Evolutionary conservation across 2,113 vertebrate species (phyloP).

Genomic region (Etheostoma spectabile): DNA sequence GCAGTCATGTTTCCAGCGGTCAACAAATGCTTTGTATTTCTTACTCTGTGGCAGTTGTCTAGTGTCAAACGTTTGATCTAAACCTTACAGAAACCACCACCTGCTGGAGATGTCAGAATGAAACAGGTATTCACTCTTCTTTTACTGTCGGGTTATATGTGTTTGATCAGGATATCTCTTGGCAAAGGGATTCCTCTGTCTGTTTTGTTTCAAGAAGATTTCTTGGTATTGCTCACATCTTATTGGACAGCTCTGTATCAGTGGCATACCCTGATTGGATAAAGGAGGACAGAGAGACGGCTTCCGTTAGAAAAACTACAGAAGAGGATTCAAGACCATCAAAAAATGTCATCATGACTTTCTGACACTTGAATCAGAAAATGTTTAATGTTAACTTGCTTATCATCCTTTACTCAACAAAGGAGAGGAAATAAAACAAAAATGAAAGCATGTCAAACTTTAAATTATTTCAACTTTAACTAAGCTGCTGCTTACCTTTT

Average conservation of each 20-base stretch:
- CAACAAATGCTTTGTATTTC: slow-evolving; percentile 39
- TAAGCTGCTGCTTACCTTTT: too few species aligned
- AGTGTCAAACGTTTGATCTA: slow-evolving; percentile 76
- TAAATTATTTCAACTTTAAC: too few species aligned
- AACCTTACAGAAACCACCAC: slow-evolving; percentile 86
- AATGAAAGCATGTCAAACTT: too few species aligned
- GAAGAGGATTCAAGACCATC: background rate
- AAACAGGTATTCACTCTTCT: slow-evolving; percentile 83
- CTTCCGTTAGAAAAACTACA: slow-evolving; percentile 7
- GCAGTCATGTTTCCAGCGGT: background rate
- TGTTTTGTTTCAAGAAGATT: background rate
- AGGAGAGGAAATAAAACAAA: background rate
- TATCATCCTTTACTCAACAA: background rate
- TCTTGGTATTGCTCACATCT: slow-evolving; percentile 53
- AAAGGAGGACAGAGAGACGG: slow-evolving; percentile 1
- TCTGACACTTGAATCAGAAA: background rate
- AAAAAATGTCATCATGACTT: too few species aligned
- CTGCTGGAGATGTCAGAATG: slow-evolving; percentile 89
- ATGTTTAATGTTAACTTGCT: background rate
- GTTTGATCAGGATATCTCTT: slow-evolving; percentile 7
- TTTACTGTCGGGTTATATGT: slow-evolving; percentile 37
- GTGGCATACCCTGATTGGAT: slow-evolving; percentile 63
- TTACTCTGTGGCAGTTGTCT: slow-evolving; percentile 56
- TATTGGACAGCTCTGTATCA: slow-evolving; percentile 41
- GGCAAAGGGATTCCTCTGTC: background rate